A percentile compares a stretch with the other conserved stretches of the same genome.
Conservation (phyloP, 2,888 invertebrate species). For the Entomobrya multifasciata region DNA sequence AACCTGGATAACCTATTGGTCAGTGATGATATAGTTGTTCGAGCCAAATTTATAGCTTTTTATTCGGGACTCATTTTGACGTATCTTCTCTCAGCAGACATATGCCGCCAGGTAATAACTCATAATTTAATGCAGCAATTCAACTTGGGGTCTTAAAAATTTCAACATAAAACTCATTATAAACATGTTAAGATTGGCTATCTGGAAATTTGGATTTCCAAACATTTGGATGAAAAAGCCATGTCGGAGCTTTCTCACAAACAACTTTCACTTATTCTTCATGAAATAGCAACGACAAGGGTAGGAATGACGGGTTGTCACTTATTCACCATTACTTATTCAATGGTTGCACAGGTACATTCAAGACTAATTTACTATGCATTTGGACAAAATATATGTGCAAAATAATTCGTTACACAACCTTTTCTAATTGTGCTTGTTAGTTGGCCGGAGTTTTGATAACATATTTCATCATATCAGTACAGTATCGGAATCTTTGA, state of each 20-base stretch:
- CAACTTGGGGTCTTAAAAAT: too few species aligned
- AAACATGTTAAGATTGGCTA: slow-evolving; percentile 27
- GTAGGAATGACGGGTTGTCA: slow-evolving; percentile 39
- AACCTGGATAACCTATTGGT: slow-evolving; percentile 41
- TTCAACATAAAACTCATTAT: too few species aligned
- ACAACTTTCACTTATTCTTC: slow-evolving; percentile 44
- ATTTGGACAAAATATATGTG: too few species aligned
- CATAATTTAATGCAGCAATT: too few species aligned
- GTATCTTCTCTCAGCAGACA: slow-evolving; percentile 27
- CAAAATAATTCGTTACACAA: too few species aligned
- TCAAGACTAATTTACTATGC: too few species aligned
- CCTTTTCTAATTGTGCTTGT: too few species aligned
- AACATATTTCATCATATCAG: slow-evolving; percentile 61
- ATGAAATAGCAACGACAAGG: slow-evolving; percentile 42
- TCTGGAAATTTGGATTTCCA: slow-evolving; percentile 46
- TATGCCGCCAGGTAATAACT: slow-evolving; percentile 39
- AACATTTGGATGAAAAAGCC: slow-evolving; percentile 36
- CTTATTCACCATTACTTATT: slow-evolving; percentile 45
- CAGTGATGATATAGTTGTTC: slow-evolving; percentile 4
- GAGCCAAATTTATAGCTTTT: slow-evolving; percentile 34
- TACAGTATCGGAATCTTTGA: slow-evolving; percentile 43
- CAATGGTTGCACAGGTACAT: slow-evolving; percentile 51
- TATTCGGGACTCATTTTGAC: slow-evolving; percentile 32
- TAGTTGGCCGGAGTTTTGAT: slow-evolving; percentile 40
- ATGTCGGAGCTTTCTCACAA: slow-evolving; percentile 47